These are phyloP conservation scores for Oeneis ivallda DNA, from an alignment of 2,888 invertebrate genomes.

Conservation along the genomic window DNA sequence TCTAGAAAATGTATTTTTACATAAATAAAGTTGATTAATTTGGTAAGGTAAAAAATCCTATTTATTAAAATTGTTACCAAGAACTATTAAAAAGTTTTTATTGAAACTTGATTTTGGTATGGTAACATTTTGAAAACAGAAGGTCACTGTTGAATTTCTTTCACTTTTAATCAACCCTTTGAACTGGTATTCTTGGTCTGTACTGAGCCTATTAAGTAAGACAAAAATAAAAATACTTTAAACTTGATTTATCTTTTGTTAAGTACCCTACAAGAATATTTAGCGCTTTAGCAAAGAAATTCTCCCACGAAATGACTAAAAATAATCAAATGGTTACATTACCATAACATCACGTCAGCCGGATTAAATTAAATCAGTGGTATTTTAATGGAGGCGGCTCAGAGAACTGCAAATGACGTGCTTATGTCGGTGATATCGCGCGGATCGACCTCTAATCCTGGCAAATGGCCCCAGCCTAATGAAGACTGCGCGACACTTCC, in stretches of 20 bases:
- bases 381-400: conserved; percentile 51
- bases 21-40: background rate
- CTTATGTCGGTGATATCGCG: conserved; percentile 66
- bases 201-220: background rate
- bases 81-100: too few relatives aligned
- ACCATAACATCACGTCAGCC: conserved; percentile 49
- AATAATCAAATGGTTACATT: conserved; percentile 52
- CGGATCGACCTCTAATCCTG: conserved; percentile 65
- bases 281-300: background rate
- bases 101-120: too few relatives aligned
- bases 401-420: conserved; percentile 67
- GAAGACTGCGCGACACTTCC: conserved; percentile 62
- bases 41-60: too few relatives aligned
- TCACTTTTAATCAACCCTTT: too few relatives aligned
- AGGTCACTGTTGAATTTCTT: too few relatives aligned
- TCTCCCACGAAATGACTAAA: conserved; percentile 33
- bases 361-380: conserved; percentile 53
- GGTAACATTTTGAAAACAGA: too few relatives aligned
- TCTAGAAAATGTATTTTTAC: background rate
- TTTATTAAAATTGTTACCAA: too few relatives aligned
- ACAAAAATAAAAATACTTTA: background rate
- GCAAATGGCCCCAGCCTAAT: conserved; percentile 68
- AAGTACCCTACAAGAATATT: too few relatives aligned
- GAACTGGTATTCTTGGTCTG: too few relatives aligned
- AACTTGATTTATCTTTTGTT: background rate